Evolutionary conservation across 2,113 vertebrate species (phyloP).

Genomic region (Microtus ochrogaster): DNA sequence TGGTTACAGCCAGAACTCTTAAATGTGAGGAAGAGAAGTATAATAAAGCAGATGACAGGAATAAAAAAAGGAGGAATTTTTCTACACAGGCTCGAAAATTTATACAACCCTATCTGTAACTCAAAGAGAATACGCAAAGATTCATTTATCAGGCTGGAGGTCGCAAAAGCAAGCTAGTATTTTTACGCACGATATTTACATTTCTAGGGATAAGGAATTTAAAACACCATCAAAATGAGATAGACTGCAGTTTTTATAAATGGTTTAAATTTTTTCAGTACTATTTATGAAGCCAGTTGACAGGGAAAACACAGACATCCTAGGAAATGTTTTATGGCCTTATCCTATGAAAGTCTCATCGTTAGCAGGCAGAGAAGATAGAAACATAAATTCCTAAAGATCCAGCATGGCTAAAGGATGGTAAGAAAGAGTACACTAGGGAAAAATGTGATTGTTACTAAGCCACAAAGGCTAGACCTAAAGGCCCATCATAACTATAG

Average conservation of each 20-base stretch:
- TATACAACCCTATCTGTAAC: slow-evolving; percentile 43
- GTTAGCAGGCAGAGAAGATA: background rate
- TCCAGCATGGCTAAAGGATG: background rate
- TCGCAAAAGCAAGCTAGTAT: slow-evolving; percentile 22
- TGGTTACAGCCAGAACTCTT: slow-evolving; percentile 51
- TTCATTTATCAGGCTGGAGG: slow-evolving; percentile 41
- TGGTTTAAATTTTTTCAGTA: background rate
- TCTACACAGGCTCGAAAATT: slow-evolving; percentile 39
- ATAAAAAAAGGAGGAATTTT: background rate
- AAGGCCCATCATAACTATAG: background rate
- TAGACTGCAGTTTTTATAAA: background rate
- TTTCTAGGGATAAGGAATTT: slow-evolving; percentile 52
- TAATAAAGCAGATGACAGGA: slow-evolving; percentile 55
- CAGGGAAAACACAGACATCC: background rate
- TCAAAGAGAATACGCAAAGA: slow-evolving; percentile 55
- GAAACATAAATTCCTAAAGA: background rate
- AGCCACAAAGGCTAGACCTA: background rate
- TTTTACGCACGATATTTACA: slow-evolving; percentile 48
- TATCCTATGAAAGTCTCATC: background rate
- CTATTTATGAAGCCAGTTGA: slow-evolving; percentile 14
- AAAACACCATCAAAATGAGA: slow-evolving; percentile 19
- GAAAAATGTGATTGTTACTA: background rate
- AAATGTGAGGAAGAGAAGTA: background rate
- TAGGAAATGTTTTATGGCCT: background rate
- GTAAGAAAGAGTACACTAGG: background rate